Conservation (phyloP, 2,888 invertebrate genomes). For the Nephrotoma appendiculata region DNA sequence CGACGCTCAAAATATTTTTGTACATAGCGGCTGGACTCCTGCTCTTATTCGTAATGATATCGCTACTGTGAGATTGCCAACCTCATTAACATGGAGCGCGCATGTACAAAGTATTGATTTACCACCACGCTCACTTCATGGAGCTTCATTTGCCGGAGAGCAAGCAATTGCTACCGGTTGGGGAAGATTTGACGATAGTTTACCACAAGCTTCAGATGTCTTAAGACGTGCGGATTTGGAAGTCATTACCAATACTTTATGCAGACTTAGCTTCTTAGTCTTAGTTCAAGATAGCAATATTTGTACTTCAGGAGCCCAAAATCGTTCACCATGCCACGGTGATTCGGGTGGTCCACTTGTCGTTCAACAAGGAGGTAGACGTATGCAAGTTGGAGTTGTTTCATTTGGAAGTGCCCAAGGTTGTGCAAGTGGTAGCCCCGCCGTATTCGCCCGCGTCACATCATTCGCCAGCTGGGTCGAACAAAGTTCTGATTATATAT, state of each 20-base stretch:
- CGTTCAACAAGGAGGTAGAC: background rate
- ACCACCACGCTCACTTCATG: background rate
- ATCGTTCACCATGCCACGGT: slow-evolving; percentile 23
- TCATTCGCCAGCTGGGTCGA: background rate
- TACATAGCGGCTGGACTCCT: background rate
- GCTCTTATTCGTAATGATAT: slow-evolving; percentile 2
- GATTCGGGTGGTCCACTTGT: slow-evolving; percentile 24
- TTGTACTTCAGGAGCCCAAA: slow-evolving; percentile 20
- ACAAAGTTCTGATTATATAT: background rate
- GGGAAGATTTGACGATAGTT: background rate
- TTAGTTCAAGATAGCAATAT: slow-evolving; percentile 15
- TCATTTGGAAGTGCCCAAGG: slow-evolving; percentile 1
- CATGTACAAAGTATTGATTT: background rate
- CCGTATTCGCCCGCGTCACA: background rate
- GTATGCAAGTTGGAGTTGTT: background rate
- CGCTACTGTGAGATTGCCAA: background rate
- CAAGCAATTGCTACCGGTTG: background rate
- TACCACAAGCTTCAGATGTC: background rate
- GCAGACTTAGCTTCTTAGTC: background rate
- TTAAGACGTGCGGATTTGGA: background rate
- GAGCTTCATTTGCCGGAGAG: background rate
- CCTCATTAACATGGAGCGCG: background rate
- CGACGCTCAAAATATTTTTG: background rate
- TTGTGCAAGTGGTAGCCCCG: background rate
- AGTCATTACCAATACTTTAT: background rate